Base-by-base conservation (phyloP, 2,888 invertebrate species). In the Megalurothrips usitatus region DNA sequence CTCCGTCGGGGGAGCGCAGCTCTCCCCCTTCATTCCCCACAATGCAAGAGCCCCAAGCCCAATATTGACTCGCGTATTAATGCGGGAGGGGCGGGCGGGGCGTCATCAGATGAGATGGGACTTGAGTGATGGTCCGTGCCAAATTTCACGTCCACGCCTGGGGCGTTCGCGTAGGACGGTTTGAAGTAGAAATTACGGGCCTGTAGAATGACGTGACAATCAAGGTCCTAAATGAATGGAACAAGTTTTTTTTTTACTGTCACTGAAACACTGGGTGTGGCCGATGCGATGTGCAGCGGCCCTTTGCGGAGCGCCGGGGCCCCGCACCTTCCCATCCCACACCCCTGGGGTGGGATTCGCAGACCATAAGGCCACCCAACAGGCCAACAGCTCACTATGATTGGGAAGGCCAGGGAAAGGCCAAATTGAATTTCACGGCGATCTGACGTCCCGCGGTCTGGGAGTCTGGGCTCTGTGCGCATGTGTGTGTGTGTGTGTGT, bases 341-440 rank as follows among this genome's bases (percentile, higher is more conserved):
- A 43, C 34, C 34, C 34, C 34, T 4, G 34, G 34, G 34, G 34
- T 43, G 34, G 34, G 34, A 43, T 43, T 43, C 34, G 34, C 34
- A 58, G 58, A 58, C 19, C 58, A 58, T 58, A 58, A 23, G 68
- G 26, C 68, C 68, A 12, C 23, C 68, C 68, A 26, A n/a, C 68
- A n/a, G 68, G 23, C 68, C 68, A 4, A 68, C 68, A 75, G 68
- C 68, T 26, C 68, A 75, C 68, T 75, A 75, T 75, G 68, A 75
- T 75, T 75, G 68, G 68, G 68, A 75, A 75, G 68, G 58, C 58
- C 58, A 14, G 58, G 58, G 58, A 58, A 43, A 19, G 58, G 68
- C 68, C 68, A 75, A 75, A 75, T 75, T 75, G 68, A 75, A 75
- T 75, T 75, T 75, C 68, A 75, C 68, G 68, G 68, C 68, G 68